Percentiles rank a stretch among this genome's conserved stretches.
Conservation (phyloP, 2,113 vertebrate species). For the Gymnobelideus leadbeateri region DNA sequence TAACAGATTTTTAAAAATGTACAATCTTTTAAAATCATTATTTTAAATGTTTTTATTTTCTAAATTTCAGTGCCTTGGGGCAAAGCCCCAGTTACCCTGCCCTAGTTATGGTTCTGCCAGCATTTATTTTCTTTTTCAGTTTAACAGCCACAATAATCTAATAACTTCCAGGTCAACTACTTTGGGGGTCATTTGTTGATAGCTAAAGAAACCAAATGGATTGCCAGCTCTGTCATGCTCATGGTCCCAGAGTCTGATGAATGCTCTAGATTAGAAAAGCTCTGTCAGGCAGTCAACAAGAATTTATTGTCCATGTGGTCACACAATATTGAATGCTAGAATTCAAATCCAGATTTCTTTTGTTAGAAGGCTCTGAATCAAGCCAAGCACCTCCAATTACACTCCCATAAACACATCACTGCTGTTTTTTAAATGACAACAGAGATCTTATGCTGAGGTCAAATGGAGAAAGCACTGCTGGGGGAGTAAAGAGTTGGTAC, state of each 20-base stretch:
- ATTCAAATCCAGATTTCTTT: constrained; percentile 43
- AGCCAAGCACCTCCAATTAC: not conserved
- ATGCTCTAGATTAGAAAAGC: not conserved
- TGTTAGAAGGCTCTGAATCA: constrained; percentile 26
- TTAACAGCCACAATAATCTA: not conserved
- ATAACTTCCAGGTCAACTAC: not conserved
- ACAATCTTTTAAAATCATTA: not conserved
- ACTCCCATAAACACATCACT: constrained; percentile 5
- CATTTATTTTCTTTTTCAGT: constrained; percentile 33
- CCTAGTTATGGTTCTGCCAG: not conserved
- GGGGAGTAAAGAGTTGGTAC: not conserved
- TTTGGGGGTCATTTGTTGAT: not conserved
- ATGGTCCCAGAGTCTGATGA: not conserved
- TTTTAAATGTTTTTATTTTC: not conserved
- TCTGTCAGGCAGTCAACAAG: not conserved
- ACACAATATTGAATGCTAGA: constrained; percentile 32
- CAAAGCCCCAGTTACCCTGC: not conserved
- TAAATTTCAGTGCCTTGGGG: not conserved
- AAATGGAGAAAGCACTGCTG: constrained; percentile 10
- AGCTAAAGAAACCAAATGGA: not conserved
- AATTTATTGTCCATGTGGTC: constrained; percentile 18
- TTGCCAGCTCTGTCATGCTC: not conserved
- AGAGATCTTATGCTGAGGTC: constrained; percentile 15
- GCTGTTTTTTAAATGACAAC: constrained; percentile 39
- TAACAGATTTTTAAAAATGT: not conserved